A percentile compares a stretch with the other conserved stretches of the same genome.
These are phyloP conservation scores for Zosterops hypoxanthus DNA, from an alignment of 2,113 vertebrate genomes.

Conservation along the genomic window DNA sequence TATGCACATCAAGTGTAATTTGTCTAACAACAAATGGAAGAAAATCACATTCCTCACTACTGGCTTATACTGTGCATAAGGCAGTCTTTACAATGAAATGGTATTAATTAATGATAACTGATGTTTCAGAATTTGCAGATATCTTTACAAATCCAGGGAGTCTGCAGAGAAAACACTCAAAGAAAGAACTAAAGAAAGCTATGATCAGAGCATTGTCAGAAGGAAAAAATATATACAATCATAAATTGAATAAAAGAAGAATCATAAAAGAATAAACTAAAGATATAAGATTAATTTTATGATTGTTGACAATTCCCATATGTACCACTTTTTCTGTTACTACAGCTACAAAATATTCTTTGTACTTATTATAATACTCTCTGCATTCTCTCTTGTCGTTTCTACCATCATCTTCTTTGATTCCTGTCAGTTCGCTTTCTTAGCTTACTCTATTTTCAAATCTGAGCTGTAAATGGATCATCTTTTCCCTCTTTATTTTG, in stretches of 20 bases:
- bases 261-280: not conserved
- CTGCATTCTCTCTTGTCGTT: not conserved
- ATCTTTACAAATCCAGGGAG: not conserved
- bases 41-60: not conserved
- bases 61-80: not conserved
- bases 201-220: not conserved
- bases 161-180: not conserved
- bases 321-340: not conserved
- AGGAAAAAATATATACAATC: not conserved
- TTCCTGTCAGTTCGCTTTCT: not conserved
- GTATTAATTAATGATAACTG: not conserved
- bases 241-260: too few species aligned
- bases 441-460: not conserved
- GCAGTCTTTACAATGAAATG: not conserved
- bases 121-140: not conserved
- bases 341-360: not conserved
- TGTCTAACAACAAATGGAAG: not conserved
- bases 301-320: not conserved
- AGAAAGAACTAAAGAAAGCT: not conserved
- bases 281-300: not conserved
- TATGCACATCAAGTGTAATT: not conserved
- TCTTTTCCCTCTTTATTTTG: not conserved
- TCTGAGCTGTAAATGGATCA: not conserved
- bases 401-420: not conserved
- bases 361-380: not conserved